Evolutionary conservation across 2,888 invertebrate species (phyloP).

Genomic region (Aethes cnicana): DNA sequence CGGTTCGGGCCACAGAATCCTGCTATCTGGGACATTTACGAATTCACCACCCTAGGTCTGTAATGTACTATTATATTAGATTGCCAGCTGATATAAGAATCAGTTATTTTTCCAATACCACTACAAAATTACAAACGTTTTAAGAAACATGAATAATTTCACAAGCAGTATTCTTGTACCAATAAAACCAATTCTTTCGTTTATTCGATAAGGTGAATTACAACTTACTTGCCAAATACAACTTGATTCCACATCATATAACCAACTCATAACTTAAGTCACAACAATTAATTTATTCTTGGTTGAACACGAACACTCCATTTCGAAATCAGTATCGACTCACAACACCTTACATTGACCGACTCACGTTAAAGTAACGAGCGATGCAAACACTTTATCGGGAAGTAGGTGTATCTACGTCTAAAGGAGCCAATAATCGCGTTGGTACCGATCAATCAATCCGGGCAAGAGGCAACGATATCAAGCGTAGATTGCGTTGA

Average conservation of each 20-base stretch:
- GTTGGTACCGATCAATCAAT: constrained; percentile 33
- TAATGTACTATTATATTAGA: too few species aligned
- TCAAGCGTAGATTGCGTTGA: constrained; percentile 42
- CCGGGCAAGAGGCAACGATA: constrained; percentile 39
- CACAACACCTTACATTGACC: not conserved
- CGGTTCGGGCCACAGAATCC: too few species aligned
- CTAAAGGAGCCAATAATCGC: constrained; percentile 38
- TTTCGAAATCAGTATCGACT: constrained; percentile 29
- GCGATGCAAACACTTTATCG: constrained; percentile 44
- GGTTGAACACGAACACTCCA: constrained; percentile 32
- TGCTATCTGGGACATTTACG: too few species aligned
- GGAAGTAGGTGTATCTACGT: constrained; percentile 21
- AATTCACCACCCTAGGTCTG: too few species aligned
- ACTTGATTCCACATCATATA: constrained; percentile 67
- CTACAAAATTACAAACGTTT: too few species aligned
- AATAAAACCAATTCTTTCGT: too few species aligned
- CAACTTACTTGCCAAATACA: constrained; percentile 58
- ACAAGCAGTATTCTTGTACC: too few species aligned
- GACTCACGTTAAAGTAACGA: not conserved
- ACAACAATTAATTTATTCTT: constrained; percentile 40
- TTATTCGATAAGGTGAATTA: too few species aligned
- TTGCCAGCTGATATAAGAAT: too few species aligned
- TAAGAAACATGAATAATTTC: too few species aligned
- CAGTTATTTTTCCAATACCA: too few species aligned
- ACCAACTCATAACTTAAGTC: constrained; percentile 24